Base-by-base conservation (phyloP, 1,140 invertebrate species). In the Brachionus angularis region DNA sequence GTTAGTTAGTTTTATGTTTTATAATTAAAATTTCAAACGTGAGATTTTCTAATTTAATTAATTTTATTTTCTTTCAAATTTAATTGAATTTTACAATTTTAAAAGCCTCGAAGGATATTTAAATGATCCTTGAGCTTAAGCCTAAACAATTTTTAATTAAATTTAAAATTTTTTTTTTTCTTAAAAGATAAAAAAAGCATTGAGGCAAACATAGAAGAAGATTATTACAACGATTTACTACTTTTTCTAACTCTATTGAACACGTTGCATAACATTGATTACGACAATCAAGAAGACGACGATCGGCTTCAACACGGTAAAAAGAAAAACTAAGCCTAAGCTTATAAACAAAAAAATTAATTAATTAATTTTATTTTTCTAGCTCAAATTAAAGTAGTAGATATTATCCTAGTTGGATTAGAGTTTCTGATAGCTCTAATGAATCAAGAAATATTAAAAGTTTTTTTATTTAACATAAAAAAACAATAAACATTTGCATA, bases 151-250 rank as follows among this genome's bases (percentile, higher is more conserved):
- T n/a, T n/a, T n/a, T n/a, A n/a, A n/a, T n/a, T 29, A 33, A 39
- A 23, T 39, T 27, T 39, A 10, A 39, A 23, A 8, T 27, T 12
- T 18, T 58, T 58, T 53, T 3, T 31, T 31, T 31, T 39, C 7
- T 29, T 52, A 39, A 36, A 42, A 58, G 53, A 36, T 39, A 58
- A 23, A 58, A 46, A 34, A 50, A 67, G 39, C 14, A 50, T 29
- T 31, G 42, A 67, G 5, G 25, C 23, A n/a, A 67, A 67, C 14
- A 36, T 67, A 12, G 62, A 67, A 31, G 62, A 67, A n/a, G 62
- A 67, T 34, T 67, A 67, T n/a, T 47, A 47, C 27, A 67, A 67
- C 18, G 62, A 67, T 67, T 34, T 67, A 33, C 62, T 67, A 12
- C 14, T 67, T 3, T 67, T 67, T 31, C 23, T 67, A 27, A 47